Percentiles rank a stretch among this genome's conserved stretches.
Conservation (phyloP, 2,113 vertebrate species). For the Alexandromys fortis region DNA sequence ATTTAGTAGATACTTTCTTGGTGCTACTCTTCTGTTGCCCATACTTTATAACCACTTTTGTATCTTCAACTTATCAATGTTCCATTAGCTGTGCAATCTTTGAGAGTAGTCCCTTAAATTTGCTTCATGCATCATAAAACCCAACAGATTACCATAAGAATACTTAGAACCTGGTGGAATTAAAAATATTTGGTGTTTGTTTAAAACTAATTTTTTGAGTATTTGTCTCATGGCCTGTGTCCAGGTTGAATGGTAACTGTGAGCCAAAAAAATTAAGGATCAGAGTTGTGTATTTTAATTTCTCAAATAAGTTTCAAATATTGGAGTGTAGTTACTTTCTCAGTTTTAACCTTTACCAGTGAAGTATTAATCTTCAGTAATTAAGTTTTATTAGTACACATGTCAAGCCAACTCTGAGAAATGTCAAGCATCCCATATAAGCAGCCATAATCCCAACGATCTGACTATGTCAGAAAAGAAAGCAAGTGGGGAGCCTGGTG, state of each 20-base stretch:
- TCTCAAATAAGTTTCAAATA: slow-evolving; percentile 74
- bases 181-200: neutral
- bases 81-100: neutral
- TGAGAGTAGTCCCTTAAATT: neutral
- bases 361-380: slow-evolving; percentile 81
- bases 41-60: rapidly evolving
- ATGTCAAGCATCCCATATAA: slow-evolving; percentile 81
- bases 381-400: slow-evolving; percentile 79
- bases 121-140: neutral
- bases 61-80: neutral
- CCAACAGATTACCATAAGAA: neutral
- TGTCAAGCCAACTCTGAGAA: slow-evolving; percentile 81
- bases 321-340: slow-evolving; percentile 69
- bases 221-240: slow-evolving; percentile 32
- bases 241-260: neutral
- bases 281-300: slow-evolving; percentile 78
- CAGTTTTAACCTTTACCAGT: slow-evolving; percentile 74
- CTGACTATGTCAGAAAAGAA: slow-evolving; percentile 73
- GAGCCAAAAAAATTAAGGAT: slow-evolving; percentile 49
- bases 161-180: neutral
- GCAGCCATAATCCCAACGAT: slow-evolving; percentile 27
- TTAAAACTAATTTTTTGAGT: neutral
- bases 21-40: neutral
- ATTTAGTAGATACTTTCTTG: neutral
- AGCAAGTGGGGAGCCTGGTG: neutral